phyloP scores from a whole-genome alignment of 2,888 invertebrate genomes.

The Xanthorhoe designata region DNA sequence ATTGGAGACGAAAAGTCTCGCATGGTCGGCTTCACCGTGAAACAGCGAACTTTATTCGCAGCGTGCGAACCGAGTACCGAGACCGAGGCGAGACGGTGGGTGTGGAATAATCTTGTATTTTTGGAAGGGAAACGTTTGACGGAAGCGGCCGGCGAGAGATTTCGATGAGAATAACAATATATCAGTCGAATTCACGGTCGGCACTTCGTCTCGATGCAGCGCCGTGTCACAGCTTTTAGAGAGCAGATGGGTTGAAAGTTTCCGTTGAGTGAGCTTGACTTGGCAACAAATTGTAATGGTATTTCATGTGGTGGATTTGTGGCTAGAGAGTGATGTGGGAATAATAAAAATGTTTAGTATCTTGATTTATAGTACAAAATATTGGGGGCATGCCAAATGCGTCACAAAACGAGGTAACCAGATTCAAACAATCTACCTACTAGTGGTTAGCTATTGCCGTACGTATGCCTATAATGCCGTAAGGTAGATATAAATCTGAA shows the following conservation, averaged over 20 bases:
- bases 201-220: constrained; percentile 39
- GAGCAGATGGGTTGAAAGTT: constrained; percentile 12
- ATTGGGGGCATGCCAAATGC: constrained; percentile 29
- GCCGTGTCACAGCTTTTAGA: constrained; percentile 13
- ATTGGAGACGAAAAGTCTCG: constrained; percentile 39
- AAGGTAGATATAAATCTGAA: not conserved
- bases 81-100: constrained; percentile 57
- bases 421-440: constrained; percentile 1
- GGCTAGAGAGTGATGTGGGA: not conserved
- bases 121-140: constrained; percentile 74
- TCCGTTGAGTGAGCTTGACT: not conserved
- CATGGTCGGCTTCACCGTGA: constrained; percentile 34
- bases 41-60: constrained; percentile 22
- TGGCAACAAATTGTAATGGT: not conserved
- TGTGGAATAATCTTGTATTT: constrained; percentile 69
- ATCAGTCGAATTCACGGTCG: constrained; percentile 71
- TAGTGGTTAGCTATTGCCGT: not conserved
- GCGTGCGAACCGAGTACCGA: constrained; percentile 52
- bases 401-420: constrained; percentile 43
- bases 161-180: constrained; percentile 73
- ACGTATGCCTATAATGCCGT: no score
- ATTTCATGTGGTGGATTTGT: not conserved
- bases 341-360: constrained; percentile 24
- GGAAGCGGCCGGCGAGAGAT: constrained; percentile 70
- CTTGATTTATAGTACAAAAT: constrained; percentile 29